These are phyloP conservation scores for Calyptommatus sinebrachiatus DNA, from an alignment of 2,113 vertebrate genomes.

Conservation along the genomic window DNA sequence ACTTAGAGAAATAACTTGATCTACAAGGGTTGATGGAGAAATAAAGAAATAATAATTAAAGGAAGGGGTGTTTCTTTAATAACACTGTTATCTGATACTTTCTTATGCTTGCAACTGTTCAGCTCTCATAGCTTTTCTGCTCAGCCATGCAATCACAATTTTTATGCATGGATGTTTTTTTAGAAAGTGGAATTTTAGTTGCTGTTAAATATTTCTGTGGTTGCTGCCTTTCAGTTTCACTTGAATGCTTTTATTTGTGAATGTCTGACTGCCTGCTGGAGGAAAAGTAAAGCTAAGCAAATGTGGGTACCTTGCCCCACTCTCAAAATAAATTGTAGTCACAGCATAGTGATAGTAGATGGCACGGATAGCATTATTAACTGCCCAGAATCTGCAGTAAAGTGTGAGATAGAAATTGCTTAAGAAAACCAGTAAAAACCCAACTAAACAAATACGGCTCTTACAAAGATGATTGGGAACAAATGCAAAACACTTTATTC, in stretches of 20 bases:
- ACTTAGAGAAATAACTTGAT: not conserved
- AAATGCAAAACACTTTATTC: too few relatives aligned
- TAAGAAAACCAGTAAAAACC: too few relatives aligned
- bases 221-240: not conserved
- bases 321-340: not conserved
- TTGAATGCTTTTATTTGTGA: too few relatives aligned
- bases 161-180: conserved; percentile 22
- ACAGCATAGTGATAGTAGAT: not conserved
- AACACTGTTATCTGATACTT: not conserved
- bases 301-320: not conserved
- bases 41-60: not conserved
- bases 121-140: not conserved
- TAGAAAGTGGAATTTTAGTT: conserved; percentile 13
- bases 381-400: too few relatives aligned
- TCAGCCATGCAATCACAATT: not conserved
- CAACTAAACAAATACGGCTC: too few relatives aligned
- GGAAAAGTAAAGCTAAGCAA: not conserved
- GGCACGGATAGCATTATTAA: not conserved
- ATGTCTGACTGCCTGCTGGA: too few relatives aligned
- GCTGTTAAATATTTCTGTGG: not conserved
- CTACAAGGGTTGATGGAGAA: accelerated
- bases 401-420: too few relatives aligned
- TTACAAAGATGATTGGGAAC: too few relatives aligned
- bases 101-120: conserved; percentile 7
- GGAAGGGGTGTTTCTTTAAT: not conserved